phyloP scores from a whole-genome alignment of 2,797 vertebrate genomes.

The Amblyraja radiata region DNA sequence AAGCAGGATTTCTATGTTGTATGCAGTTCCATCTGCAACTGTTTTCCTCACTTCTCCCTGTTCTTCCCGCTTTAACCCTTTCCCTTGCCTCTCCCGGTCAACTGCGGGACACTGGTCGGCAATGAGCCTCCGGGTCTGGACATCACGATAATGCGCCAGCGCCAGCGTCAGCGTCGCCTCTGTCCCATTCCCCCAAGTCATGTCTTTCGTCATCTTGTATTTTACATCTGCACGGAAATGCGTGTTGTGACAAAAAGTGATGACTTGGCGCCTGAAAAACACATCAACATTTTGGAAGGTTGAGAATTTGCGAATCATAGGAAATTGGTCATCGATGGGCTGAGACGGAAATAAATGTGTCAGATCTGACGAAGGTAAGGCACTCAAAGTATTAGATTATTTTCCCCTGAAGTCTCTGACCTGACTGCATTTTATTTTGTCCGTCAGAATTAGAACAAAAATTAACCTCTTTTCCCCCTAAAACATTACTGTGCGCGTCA shows the following conservation, averaged over 20 bases:
- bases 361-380: constrained; percentile 2
- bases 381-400: too few species aligned
- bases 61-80: too few species aligned
- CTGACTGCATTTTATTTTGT: not conserved
- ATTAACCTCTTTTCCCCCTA: not conserved
- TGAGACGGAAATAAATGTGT: not conserved
- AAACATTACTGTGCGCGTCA: not conserved
- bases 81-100: too few species aligned
- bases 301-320: not conserved
- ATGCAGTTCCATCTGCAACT: too few species aligned
- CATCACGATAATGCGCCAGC: too few species aligned
- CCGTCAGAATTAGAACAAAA: not conserved
- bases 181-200: not conserved
- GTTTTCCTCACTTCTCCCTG: too few species aligned
- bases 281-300: not conserved
- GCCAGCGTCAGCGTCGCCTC: too few species aligned
- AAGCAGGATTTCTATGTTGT: too few species aligned
- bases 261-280: not conserved
- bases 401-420: not conserved
- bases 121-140: too few species aligned
- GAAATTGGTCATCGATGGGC: constrained; percentile 10
- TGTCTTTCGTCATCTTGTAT: too few species aligned
- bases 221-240: not conserved
- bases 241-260: too few species aligned
- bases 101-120: too few species aligned